These are phyloP conservation scores for Syrrhaptes paradoxus DNA, from an alignment of 2,113 vertebrate genomes.

Conservation along the genomic window DNA sequence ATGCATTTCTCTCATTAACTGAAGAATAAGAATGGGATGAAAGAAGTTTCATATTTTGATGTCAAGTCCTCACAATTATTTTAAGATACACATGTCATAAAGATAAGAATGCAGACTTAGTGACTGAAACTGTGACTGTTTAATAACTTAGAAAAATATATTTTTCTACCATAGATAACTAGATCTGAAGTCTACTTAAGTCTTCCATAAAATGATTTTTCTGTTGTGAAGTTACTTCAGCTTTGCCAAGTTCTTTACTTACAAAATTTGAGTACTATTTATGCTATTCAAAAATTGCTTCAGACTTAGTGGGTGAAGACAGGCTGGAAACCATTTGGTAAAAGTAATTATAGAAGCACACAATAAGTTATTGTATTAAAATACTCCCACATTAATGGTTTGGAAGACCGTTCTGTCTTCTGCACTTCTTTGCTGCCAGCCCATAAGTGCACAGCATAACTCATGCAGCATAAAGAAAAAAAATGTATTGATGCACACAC, in stretches of 20 bases:
- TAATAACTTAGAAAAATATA: neutral
- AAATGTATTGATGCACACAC: neutral
- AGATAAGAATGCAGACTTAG: neutral
- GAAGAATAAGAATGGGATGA: neutral
- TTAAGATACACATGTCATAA: neutral
- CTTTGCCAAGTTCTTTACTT: constrained; percentile 8
- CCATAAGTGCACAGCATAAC: neutral
- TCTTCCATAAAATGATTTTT: neutral
- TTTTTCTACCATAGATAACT: neutral
- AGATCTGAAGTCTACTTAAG: neutral
- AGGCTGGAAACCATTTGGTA: neutral
- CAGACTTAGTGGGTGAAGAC: neutral
- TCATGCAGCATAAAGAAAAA: neutral
- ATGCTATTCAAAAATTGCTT: neutral
- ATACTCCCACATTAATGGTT: neutral
- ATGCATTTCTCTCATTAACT: constrained; percentile 18
- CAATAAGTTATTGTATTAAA: constrained; percentile 14
- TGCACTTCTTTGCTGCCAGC: neutral
- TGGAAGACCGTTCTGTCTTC: neutral
- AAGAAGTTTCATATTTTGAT: neutral
- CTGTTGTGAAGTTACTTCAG: neutral
- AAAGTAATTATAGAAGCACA: constrained; percentile 18
- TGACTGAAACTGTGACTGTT: neutral
- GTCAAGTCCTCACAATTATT: neutral
- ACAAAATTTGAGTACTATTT: neutral